Evolutionary conservation across 1,140 invertebrate species (phyloP), one percentile per base, ranked within the genome.

Genomic region (Pissodes strobi): DNA sequence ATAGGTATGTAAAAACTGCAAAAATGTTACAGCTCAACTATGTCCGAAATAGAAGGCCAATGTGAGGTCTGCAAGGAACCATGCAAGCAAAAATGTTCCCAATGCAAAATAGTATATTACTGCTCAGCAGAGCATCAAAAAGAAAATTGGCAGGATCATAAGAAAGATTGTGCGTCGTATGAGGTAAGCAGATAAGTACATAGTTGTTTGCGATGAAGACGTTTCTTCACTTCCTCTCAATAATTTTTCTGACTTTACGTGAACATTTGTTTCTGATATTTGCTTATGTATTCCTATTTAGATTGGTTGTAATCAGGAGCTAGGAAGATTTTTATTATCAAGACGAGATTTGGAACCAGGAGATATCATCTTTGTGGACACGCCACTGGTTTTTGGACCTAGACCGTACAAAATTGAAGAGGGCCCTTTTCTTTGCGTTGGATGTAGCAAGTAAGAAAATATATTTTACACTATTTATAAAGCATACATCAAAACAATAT

Each of bases 331-430:
- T 73, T 79, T 93, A 63, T 82, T 89, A 39, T 88, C 92, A 0
- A 85, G 82, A 0, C 82, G 87, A 65, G 85, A 88, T 69, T 87
- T 95, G 3, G 82, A 85, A 51, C 78, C 83, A 15, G 90, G 90
- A 1, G 90, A 93, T 73, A 79, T 93, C 8, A 80, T 94, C 9
- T 80, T 88, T 19, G 84, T 88, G 51, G 90, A 93, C 72, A 79
- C 81, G 13, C 87, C 92, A 0, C 70, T 93, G 4, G 79, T 90
- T 0, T 78, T 84, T 64, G 90, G 88, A 1, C 90, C 90, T 0
- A 85, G 83, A 71, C 82, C 84, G 9, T 52, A 75, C 2, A 79
- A 82, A 0, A 74, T 83, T 10, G 34, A 68, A 30, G 58, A 63
- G 2, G 65, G 64, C 4, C 48, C 58, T 18, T 62, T 68, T 23